Evolutionary conservation across 2,888 invertebrate species (phyloP), one percentile per base, ranked within the genome.

Genomic region (Anorthoa munda): DNA sequence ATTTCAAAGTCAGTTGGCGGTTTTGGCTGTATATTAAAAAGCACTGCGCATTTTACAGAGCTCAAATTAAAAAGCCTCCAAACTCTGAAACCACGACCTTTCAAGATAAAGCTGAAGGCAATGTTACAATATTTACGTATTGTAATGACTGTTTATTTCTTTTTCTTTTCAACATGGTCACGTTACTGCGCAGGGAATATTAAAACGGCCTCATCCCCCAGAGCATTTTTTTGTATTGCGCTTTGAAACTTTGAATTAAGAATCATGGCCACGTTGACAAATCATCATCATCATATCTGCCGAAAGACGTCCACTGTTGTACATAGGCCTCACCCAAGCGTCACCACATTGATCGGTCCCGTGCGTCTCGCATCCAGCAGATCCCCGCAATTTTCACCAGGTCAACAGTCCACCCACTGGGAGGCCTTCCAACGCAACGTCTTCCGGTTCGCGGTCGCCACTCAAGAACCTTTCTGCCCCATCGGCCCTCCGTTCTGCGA

Each of bases 91-190:
- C 2, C 2, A 23, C 17, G 48, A 31, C 45, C 7, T 9, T 68
- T 23, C 11, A 23, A 68, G 4, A 58, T 18, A 26, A n/a, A 55
- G 9, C 13, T 26, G 13, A 39, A n/a, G 7, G 48, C 39, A 39
- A 51, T 51, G 17, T 45, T 50, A 45, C 31, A 60, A 75, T 53
- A 53, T 60, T 46, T 53, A 46, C n/a, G 23, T 17, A 45, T 45
- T 26, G 12, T 76, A 53, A 59, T 21, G 4, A 15, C 9, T 58
- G 51, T 48, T 23, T n/a, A 15, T 45, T 26, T n/a, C n/a, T 60
- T 26, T 9, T 18, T 26, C 13, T 26, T 60, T 39, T 21, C 46
- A 17, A 26, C 23, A 18, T 12, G 5, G 7, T 46, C 4, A 31
- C 13, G 5, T 45, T 45, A 56, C 13, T 21, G 18, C 18, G 15